Evolutionary conservation across 2,797 vertebrate genomes (phyloP).

Genomic region (Percopsis omiscomaycus): DNA sequence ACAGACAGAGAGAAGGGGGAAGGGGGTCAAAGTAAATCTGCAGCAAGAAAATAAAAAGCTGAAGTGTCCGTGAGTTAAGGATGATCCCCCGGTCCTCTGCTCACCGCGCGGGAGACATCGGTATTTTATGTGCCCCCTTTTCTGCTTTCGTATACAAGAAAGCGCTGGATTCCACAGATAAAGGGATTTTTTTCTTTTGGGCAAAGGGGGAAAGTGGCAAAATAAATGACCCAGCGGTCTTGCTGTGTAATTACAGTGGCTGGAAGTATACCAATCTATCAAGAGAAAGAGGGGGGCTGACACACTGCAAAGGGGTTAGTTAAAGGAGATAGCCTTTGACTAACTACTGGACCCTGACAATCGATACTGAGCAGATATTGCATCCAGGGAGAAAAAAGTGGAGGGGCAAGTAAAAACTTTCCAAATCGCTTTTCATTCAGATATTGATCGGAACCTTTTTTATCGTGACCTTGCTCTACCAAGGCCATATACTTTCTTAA

Average conservation of each 20-base stretch:
- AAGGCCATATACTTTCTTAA: slow-evolving; percentile 86
- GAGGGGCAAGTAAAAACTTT: slow-evolving; percentile 82
- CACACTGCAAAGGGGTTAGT: slow-evolving; percentile 93
- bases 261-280: slow-evolving; percentile 98
- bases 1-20: background rate
- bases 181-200: slow-evolving; percentile 87
- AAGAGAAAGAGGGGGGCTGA: slow-evolving; percentile 80
- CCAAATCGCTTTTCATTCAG: slow-evolving; percentile 90
- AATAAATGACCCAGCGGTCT: slow-evolving; percentile 97
- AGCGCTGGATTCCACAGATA: slow-evolving; percentile 92
- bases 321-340: slow-evolving; percentile 99
- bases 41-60: slow-evolving; percentile 20
- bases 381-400: slow-evolving; percentile 76
- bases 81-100: slow-evolving; percentile 31
- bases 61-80: slow-evolving; percentile 48
- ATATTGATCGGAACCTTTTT: slow-evolving; percentile 88
- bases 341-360: slow-evolving; percentile 93
- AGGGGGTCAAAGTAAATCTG: slow-evolving; percentile 41
- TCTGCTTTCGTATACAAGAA: slow-evolving; percentile 89
- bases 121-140: slow-evolving; percentile 86
- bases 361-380: slow-evolving; percentile 95
- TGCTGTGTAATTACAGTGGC: slow-evolving; percentile 97
- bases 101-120: slow-evolving; percentile 2
- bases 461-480: slow-evolving; percentile 88
- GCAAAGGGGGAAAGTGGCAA: slow-evolving; percentile 95